Conservation (phyloP, 2,888 invertebrate species). For the Rhabditophanes sp. region DNA sequence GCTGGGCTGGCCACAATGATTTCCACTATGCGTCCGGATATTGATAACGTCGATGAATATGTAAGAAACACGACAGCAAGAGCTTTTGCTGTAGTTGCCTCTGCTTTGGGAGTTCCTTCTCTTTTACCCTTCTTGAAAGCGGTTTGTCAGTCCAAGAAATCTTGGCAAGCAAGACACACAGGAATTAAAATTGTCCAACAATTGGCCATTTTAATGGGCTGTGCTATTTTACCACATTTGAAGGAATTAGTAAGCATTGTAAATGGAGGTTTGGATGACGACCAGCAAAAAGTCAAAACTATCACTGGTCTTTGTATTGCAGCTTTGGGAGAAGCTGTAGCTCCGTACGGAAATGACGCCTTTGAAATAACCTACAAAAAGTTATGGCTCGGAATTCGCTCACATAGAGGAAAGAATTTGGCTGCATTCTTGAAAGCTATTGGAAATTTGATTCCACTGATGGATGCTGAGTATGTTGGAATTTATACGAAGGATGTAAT, state of each 20-base stretch:
- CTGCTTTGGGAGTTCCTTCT: conserved; percentile 91
- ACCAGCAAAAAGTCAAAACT: conserved; percentile 91
- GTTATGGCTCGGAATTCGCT: conserved; percentile 76
- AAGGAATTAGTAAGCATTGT: conserved; percentile 96
- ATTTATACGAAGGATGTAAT: conserved; percentile 98
- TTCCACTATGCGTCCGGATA: conserved; percentile 98
- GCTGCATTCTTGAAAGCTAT: conserved; percentile 99
- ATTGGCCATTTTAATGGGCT: conserved; percentile 98
- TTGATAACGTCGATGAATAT: conserved; percentile 72
- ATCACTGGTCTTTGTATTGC: conserved; percentile 96
- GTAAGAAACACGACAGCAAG: conserved; percentile 96
- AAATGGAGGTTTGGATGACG: conserved; percentile 91
- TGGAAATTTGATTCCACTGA: conserved; percentile 92
- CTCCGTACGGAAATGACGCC: conserved; percentile 98
- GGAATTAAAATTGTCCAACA: conserved; percentile 99
- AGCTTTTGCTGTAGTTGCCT: conserved; percentile 98
- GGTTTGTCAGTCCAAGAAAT: conserved; percentile 95
- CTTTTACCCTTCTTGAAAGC: conserved; percentile 87
- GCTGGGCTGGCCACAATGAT: conserved; percentile 99
- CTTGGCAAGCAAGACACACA: conserved; percentile 93
- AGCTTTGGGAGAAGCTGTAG: conserved; percentile 92
- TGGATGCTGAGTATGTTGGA: conserved; percentile 94
- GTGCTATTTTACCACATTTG: conserved; percentile 92
- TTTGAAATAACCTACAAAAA: conserved; percentile 98
- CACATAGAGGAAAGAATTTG: conserved; percentile 65